Evolutionary conservation across 2,797 vertebrate genomes (phyloP).

Genomic region (Craterocephalus amniculus): DNA sequence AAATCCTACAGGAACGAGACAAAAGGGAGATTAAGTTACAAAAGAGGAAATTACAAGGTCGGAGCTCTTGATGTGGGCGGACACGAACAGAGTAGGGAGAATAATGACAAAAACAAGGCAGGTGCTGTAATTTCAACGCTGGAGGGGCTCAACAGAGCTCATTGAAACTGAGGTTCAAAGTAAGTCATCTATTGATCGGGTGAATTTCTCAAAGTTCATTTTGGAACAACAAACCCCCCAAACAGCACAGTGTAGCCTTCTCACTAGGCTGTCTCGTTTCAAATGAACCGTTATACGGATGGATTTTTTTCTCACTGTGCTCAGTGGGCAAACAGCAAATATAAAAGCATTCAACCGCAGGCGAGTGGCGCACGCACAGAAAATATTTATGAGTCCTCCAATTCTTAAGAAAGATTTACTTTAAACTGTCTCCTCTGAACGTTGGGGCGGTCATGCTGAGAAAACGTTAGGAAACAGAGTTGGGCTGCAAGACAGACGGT

Average conservation of each 20-base stretch:
- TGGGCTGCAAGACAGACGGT: conserved; percentile 25
- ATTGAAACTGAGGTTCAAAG: background rate
- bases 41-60: conserved; percentile 18
- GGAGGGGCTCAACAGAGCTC: conserved; percentile 1
- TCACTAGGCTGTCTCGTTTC: conserved; percentile 39
- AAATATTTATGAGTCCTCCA: conserved; percentile 16
- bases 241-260: conserved; percentile 31
- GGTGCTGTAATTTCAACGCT: conserved; percentile 5
- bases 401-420: conserved; percentile 11
- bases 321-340: conserved; percentile 36
- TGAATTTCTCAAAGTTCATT: conserved; percentile 7
- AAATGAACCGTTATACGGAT: conserved; percentile 38
- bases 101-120: background rate
- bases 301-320: conserved; percentile 36
- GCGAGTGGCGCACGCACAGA: conserved; percentile 2
- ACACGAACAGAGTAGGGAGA: background rate
- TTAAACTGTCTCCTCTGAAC: conserved; percentile 2
- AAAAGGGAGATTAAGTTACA: conserved; percentile 23
- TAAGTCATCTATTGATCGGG: conserved; percentile 7
- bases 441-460: conserved; percentile 18
- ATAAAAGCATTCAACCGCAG: conserved; percentile 46
- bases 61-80: conserved; percentile 6
- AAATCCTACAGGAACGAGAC: conserved; percentile 85
- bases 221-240: conserved; percentile 1
- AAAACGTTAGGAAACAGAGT: conserved; percentile 28